A percentile compares a stretch with the other conserved stretches of the same genome.
Evolutionary conservation across 2,888 invertebrate species (phyloP).

Genomic region (Trilocha varians): DNA sequence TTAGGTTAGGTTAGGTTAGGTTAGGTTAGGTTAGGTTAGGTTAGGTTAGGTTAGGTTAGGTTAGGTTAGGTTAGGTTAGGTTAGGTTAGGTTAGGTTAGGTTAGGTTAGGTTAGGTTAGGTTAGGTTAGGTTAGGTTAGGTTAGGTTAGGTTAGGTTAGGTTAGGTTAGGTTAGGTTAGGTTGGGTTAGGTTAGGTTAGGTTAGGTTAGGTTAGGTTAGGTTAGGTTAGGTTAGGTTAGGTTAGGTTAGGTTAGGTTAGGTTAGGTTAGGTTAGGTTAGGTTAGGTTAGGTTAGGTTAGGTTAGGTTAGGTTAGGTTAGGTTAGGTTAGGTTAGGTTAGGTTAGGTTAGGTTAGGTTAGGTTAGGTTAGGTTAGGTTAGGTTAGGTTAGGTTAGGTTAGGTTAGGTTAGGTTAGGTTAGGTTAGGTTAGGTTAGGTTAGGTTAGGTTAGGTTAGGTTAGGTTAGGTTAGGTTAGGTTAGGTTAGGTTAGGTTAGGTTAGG

Average conservation of each 20-base stretch:
- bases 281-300: constrained; percentile 10
- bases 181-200: no score
- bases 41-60: no score
- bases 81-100: no score
- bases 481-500: constrained; percentile 15
- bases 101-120: no score
- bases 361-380: constrained; percentile 9
- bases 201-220: no score
- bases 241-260: constrained; percentile 8
- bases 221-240: no score
- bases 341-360: constrained; percentile 4
- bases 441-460: constrained; percentile 16
- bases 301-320: constrained; percentile 10
- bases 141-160: no score
- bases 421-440: constrained; percentile 17
- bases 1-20: no score
- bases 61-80: no score
- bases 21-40: no score
- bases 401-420: constrained; percentile 18
- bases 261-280: constrained; percentile 11
- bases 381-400: constrained; percentile 18
- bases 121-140: no score
- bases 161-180: no score
- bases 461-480: constrained; percentile 17
- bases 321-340: constrained; percentile 9